Evolutionary conservation across 2,888 invertebrate genomes (phyloP).

Genomic region (Agonopterix heracliana): DNA sequence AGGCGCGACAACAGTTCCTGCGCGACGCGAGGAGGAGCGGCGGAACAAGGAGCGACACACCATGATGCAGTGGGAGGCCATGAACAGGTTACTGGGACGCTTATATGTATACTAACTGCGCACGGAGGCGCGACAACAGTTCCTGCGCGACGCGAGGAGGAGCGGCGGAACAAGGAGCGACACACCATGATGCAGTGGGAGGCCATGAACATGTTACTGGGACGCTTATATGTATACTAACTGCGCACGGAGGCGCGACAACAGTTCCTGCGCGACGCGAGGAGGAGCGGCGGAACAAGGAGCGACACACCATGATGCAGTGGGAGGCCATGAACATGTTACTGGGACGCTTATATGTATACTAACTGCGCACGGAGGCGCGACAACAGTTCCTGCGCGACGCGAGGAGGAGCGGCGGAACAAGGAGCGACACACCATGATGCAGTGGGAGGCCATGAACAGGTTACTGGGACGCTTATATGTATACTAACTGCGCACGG

Average conservation of each 20-base stretch:
- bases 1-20: slow-evolving; percentile 37
- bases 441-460: slow-evolving; percentile 75
- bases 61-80: too few relatives aligned
- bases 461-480: slow-evolving; percentile 27
- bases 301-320: too few relatives aligned
- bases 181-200: slow-evolving; percentile 70
- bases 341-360: too few relatives aligned
- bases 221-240: slow-evolving; percentile 5
- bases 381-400: slow-evolving; percentile 41
- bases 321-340: too few relatives aligned
- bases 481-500: too few relatives aligned
- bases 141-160: slow-evolving; percentile 39
- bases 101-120: slow-evolving; percentile 27
- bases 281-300: too few relatives aligned
- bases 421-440: slow-evolving; percentile 47
- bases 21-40: slow-evolving; percentile 40
- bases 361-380: slow-evolving; percentile 26
- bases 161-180: slow-evolving; percentile 35
- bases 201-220: slow-evolving; percentile 63
- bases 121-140: slow-evolving; percentile 33
- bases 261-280: slow-evolving; percentile 34
- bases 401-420: slow-evolving; percentile 38
- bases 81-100: slow-evolving; percentile 65
- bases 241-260: slow-evolving; percentile 40
- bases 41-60: slow-evolving; percentile 47